Evolutionary conservation across 2,888 invertebrate genomes (phyloP).

Genomic region (Bimastos eiseni): DNA sequence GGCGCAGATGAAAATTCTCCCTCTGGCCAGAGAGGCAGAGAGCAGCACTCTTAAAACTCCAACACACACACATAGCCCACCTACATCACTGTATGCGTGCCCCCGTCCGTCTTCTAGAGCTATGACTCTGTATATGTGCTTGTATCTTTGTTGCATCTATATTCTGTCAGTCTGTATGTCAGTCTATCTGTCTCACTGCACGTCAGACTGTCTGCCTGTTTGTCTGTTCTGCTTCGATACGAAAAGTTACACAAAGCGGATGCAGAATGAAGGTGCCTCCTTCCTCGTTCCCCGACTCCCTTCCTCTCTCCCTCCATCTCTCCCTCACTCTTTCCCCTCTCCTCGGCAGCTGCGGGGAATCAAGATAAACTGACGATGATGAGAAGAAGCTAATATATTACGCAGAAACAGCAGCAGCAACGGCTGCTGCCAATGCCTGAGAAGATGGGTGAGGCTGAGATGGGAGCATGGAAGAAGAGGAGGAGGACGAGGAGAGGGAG

Average conservation of each 20-base stretch:
- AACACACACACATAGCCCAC: not conserved
- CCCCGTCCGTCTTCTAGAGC: not conserved
- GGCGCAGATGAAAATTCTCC: not conserved
- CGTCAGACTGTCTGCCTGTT: not conserved
- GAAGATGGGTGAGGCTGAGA: not conserved
- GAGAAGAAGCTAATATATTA: conserved; percentile 13
- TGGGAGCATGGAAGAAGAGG: not conserved
- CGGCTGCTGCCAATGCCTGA: conserved; percentile 1
- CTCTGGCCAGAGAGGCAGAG: not conserved
- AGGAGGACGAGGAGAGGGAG: not conserved
- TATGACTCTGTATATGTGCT: not conserved
- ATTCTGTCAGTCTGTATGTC: not conserved
- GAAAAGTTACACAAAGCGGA: conserved; percentile 1
- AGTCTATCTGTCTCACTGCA: not conserved
- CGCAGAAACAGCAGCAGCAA: not conserved
- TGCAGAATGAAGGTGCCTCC: not conserved
- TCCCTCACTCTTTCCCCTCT: not conserved
- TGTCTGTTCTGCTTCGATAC: not conserved
- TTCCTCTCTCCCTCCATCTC: not conserved
- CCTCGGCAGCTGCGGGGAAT: not conserved
- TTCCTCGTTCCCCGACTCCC: not conserved
- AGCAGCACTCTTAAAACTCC: not conserved
- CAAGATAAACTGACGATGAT: conserved; percentile 13
- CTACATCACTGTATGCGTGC: not conserved
- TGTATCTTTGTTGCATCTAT: not conserved